Evolutionary conservation across 2,113 vertebrate species (phyloP).

Genomic region (Dinomys branickii): DNA sequence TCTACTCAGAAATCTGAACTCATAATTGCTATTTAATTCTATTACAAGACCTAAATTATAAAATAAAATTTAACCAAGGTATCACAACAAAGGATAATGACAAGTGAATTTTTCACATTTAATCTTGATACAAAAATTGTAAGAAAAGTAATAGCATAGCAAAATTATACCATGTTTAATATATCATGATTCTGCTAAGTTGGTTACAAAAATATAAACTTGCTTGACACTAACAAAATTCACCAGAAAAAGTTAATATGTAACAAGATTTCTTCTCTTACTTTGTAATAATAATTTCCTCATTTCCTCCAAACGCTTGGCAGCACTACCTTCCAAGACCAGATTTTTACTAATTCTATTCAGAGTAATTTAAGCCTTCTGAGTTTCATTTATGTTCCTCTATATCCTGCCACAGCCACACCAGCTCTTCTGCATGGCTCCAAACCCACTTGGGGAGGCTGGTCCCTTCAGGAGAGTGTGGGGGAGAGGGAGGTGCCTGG

Average conservation of each 20-base stretch:
- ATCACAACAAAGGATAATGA: background rate
- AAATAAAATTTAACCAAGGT: conserved; percentile 1
- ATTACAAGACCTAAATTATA: background rate
- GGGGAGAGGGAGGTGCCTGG: background rate
- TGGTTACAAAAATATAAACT: background rate
- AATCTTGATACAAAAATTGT: background rate
- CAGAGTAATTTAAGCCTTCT: background rate
- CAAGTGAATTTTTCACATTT: background rate
- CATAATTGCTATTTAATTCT: background rate
- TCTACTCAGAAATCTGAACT: background rate
- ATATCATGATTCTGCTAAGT: background rate
- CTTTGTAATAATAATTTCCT: background rate
- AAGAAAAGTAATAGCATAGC: background rate
- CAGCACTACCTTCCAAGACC: background rate
- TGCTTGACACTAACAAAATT: background rate
- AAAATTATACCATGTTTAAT: background rate
- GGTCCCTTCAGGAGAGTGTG: background rate
- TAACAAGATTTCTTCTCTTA: background rate
- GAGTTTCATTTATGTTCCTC: background rate
- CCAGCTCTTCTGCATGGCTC: background rate
- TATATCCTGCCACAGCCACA: background rate
- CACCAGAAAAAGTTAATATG: background rate
- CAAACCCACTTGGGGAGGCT: background rate
- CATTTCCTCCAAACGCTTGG: background rate
- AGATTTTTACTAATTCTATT: background rate